Evolutionary conservation across 1,140 invertebrate species (phyloP).

Genomic region (Anagrus nilaparvatae): DNA sequence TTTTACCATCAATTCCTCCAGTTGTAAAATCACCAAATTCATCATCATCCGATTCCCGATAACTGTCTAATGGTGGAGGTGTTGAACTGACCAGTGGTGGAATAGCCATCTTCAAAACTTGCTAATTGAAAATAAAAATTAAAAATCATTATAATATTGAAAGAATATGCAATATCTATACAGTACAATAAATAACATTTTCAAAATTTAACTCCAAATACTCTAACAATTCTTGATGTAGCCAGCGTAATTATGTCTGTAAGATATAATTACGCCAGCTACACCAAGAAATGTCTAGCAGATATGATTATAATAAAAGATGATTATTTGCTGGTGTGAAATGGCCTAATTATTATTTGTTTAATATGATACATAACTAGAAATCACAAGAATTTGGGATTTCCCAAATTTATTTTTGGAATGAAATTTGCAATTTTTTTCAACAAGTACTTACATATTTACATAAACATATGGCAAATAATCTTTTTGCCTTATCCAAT

Average conservation of each 20-base stretch:
- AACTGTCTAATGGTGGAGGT: conserved; percentile 50
- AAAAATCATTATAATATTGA: not conserved
- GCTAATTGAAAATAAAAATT: not conserved
- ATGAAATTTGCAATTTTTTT: not conserved
- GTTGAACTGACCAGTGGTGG: conserved; percentile 53
- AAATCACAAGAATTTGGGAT: not conserved
- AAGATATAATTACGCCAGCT: too few species aligned
- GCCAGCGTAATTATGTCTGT: too few species aligned
- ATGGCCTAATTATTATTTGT: not conserved
- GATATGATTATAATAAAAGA: too few species aligned
- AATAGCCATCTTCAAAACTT: conserved; percentile 33
- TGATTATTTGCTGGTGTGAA: not conserved
- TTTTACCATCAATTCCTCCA: conserved; percentile 39
- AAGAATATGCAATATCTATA: not conserved
- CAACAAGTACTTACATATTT: not conserved
- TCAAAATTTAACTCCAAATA: not conserved
- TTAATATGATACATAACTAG: not conserved
- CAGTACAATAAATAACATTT: not conserved
- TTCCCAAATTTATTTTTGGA: not conserved
- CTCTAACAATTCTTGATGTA: conserved; percentile 1
- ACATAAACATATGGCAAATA: too few species aligned
- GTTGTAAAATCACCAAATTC: conserved; percentile 50
- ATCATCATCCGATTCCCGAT: conserved; percentile 50
- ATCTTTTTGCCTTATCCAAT: not conserved
- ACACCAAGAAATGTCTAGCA: too few species aligned